Evolutionary conservation across 1,140 invertebrate species (phyloP), one percentile per base, ranked within the genome.

Genomic region (Zophobas atratus): DNA sequence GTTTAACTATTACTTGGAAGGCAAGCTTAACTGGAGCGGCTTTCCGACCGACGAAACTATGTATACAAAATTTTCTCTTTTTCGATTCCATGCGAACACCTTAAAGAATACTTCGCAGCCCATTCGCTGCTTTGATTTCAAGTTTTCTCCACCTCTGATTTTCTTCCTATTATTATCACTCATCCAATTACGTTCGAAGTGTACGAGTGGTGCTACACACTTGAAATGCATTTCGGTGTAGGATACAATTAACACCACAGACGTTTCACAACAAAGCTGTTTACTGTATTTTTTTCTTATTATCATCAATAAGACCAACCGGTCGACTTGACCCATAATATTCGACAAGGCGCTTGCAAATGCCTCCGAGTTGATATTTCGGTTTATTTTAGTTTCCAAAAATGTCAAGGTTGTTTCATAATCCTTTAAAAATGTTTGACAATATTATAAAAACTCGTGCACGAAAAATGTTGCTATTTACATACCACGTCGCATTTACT

Each of bases 301-400:
- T 60, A 60, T 6, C 38, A 60, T 36, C 34, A 60, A 60, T 60
- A 36, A 6, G 56, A 36, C n/a, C 38, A 60, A 33, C 5, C 20
- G 5, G 20, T 20, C 20, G 43, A 46, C 20, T 20, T 60, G 56
- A 60, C 56, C 34, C 36, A 60, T 36, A 8, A 33, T 8, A 60
- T 56, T 35, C 35, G 8, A n/a, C 38, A 67, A 67, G 60, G 33
- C 60, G 39, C 6, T 43, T 43, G 43, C 33, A 32, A 39, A 8
- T 33, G 32, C 1, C 2, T 67, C 20, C 39, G 6, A 67, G 43
- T 38, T 67, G 60, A 43, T 67, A 67, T 67, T 67, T 67, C 6
- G 2, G 33, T 67, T 67, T 67, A 6, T 60, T 60, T 60, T 60
- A 67, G 32, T 67, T 67, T 41, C 5, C 2, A 67, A 67, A 67